Percentiles rank a stretch among this genome's conserved stretches.
These are phyloP conservation scores for Leptocoma aspasia DNA, from an alignment of 2,113 vertebrate species.

Conservation along the genomic window DNA sequence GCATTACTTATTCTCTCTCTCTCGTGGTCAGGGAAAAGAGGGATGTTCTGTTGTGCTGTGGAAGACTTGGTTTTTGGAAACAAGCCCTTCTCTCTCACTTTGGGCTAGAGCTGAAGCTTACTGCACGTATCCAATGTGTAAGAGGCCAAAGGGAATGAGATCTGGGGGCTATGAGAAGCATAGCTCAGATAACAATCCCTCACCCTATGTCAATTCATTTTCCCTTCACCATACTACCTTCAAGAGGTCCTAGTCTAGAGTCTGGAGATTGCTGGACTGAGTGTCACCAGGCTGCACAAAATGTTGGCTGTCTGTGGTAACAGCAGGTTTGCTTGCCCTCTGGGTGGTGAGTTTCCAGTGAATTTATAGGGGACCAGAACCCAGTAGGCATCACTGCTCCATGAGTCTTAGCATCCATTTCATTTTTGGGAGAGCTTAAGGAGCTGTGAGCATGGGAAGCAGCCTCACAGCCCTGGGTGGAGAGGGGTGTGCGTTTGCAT, in stretches of 20 bases:
- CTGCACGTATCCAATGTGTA: background rate
- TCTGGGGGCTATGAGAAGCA: background rate
- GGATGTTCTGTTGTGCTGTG: background rate
- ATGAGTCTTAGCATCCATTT: background rate
- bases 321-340: background rate
- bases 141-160: background rate
- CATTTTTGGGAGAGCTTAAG: background rate
- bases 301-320: background rate
- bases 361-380: background rate
- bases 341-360: background rate
- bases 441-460: background rate
- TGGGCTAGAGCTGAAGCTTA: background rate
- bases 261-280: background rate
- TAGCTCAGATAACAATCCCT: background rate
- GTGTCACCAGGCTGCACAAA: background rate
- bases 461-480: background rate
- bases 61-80: background rate
- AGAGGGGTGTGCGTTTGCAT: background rate
- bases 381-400: background rate
- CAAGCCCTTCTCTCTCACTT: background rate
- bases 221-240: background rate
- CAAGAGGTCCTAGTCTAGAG: background rate
- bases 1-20: background rate
- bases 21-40: background rate
- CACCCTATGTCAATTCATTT: background rate